Conservation (phyloP, 2,113 vertebrate genomes). For the Anthoscopus minutus region DNA sequence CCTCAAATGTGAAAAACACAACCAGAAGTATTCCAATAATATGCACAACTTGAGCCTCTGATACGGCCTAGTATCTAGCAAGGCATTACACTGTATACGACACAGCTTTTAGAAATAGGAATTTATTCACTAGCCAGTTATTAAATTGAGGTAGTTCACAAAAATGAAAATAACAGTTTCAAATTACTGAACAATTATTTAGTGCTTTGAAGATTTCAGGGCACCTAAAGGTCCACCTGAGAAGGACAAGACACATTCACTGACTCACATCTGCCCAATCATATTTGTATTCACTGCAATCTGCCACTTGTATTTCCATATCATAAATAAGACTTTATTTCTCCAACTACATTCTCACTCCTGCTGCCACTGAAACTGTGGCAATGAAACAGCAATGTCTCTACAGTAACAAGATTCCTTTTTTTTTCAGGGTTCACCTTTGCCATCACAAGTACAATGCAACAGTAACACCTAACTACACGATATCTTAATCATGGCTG, state of each 20-base stretch:
- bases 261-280: neutral
- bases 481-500: neutral
- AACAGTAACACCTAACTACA: neutral
- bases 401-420: neutral
- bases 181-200: neutral
- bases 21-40: neutral
- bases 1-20: neutral
- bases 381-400: neutral
- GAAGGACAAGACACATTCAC: neutral
- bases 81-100: neutral
- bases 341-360: neutral
- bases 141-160: neutral
- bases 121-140: neutral
- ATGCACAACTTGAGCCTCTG: neutral
- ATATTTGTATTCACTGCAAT: neutral
- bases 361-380: neutral
- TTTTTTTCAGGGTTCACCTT: neutral
- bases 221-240: neutral
- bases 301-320: neutral
- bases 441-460: neutral
- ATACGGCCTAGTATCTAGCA: neutral
- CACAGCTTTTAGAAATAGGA: neutral
- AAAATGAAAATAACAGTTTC: neutral
- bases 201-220: neutral
- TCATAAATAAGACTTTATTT: neutral